Base-by-base conservation (phyloP, 53 echinoderm and acorn worm genomes). In the Astropecten irregularis region DNA sequence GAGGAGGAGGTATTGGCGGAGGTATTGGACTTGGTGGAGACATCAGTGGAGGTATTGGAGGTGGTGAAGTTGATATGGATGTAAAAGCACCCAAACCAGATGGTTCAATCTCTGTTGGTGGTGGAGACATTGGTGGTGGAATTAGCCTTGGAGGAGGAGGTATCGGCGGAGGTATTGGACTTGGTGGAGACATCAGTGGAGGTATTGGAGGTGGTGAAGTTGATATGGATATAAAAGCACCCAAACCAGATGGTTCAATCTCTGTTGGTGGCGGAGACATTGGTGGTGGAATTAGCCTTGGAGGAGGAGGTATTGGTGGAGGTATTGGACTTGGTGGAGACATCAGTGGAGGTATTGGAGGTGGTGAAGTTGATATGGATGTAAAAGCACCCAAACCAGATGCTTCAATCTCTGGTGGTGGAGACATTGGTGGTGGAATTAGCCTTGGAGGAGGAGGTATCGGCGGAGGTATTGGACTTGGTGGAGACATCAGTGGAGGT, bases 321-420 rank as follows among this genome's bases (percentile, higher is more conserved):
- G 82, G 66, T 63, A 4, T 26, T 68, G 70, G 14, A 35, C 40
- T 21, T 58, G 84, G 36, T 69, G 40, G 49, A 27, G 71, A 10
- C 37, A 57, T 23, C n/a, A 40, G n/a, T n/a, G n/a, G n/a, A n/a
- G n/a, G n/a, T n/a, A n/a, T n/a, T n/a, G n/a, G n/a, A n/a, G n/a
- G n/a, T n/a, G n/a, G n/a, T n/a, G n/a, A n/a, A n/a, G n/a, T n/a
- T n/a, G n/a, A 42, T 42, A 11, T 11, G 11, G 42, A 61, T 61
- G 62, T 61, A 25, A 28, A 61, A 1, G 33, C 27, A 15, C 62
- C 62, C 16, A 61, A 61, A 29, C 62, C 62, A 2, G 62, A 61
- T 14, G 28, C 32, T 5, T 61, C 62, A 25, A 14, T 61, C 13
- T n/a, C n/a, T n/a, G 62, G 33, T 29, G 60, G 60, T 22, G 60